A percentile compares a stretch with the other conserved stretches of the same genome.
Evolutionary conservation across 2,113 vertebrate genomes (phyloP).

Genomic region (Falcunculus frontatus): DNA sequence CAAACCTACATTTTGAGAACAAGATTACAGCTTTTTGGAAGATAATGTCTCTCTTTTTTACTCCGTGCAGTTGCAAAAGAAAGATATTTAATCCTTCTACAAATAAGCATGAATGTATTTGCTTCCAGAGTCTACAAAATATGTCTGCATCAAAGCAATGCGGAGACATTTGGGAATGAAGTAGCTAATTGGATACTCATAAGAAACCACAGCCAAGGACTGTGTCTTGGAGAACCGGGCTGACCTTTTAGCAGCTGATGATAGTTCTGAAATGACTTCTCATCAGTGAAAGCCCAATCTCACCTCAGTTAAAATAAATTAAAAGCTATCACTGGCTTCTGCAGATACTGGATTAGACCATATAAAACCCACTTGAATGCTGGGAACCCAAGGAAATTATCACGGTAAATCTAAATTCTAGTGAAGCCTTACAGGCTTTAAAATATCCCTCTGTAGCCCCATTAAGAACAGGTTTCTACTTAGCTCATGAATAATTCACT

Average conservation of each 20-base stretch:
- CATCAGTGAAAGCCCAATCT: constrained; percentile 28
- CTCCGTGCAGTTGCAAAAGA: background rate
- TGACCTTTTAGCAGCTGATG: constrained; percentile 24
- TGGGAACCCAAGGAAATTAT: constrained; percentile 20
- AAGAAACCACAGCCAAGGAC: constrained; percentile 18
- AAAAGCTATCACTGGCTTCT: constrained; percentile 30
- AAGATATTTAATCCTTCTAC: background rate
- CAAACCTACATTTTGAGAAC: background rate
- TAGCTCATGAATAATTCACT: background rate
- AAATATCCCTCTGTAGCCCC: background rate
- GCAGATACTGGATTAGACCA: background rate
- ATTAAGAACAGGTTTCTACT: background rate
- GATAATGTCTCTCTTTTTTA: background rate
- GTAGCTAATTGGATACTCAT: background rate
- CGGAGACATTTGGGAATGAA: background rate
- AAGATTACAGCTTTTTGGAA: background rate
- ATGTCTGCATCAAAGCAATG: background rate
- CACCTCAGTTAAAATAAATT: constrained; percentile 39
- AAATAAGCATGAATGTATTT: background rate
- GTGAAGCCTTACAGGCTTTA: background rate
- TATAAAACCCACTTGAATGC: constrained; percentile 12
- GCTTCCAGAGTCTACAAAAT: background rate
- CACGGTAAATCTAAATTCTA: constrained; percentile 37
- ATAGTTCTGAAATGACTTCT: constrained; percentile 12
- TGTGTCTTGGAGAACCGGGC: background rate